phyloP scores from a whole-genome alignment of 2,113 vertebrate species.

The Tautogolabrus adspersus region DNA sequence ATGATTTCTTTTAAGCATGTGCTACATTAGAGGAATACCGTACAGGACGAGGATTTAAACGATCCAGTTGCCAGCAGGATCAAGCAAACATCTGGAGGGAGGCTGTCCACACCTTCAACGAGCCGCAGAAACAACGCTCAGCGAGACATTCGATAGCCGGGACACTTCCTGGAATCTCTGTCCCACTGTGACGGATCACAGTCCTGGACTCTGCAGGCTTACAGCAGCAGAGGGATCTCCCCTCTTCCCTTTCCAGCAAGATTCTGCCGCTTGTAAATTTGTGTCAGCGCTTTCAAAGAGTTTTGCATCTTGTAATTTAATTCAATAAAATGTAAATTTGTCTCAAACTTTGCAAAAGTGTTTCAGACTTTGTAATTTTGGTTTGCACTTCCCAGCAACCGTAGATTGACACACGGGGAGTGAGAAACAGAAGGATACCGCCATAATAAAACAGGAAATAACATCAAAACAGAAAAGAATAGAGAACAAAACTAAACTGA shows the following conservation, averaged over 20 bases:
- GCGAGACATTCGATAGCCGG: conserved; percentile 23
- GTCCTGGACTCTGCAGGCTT: not conserved
- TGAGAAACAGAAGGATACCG: no score
- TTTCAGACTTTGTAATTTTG: no score
- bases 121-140: not conserved
- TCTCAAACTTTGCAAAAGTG: no score
- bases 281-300: not conserved
- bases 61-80: conserved; percentile 2
- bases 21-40: not conserved
- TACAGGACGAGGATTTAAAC: not conserved
- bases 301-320: no score
- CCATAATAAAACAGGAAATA: no score
- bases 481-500: no score
- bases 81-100: not conserved
- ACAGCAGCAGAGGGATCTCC: conserved; percentile 33
- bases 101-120: not conserved
- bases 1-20: not conserved
- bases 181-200: conserved; percentile 26
- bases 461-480: no score
- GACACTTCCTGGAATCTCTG: conserved; percentile 31
- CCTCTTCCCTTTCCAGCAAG: conserved; percentile 20
- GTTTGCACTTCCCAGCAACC: no score
- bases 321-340: no score
- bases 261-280: not conserved
- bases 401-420: no score